phyloP scores from a whole-genome alignment of 2,113 vertebrate species.

The Dicentrarchus labrax region DNA sequence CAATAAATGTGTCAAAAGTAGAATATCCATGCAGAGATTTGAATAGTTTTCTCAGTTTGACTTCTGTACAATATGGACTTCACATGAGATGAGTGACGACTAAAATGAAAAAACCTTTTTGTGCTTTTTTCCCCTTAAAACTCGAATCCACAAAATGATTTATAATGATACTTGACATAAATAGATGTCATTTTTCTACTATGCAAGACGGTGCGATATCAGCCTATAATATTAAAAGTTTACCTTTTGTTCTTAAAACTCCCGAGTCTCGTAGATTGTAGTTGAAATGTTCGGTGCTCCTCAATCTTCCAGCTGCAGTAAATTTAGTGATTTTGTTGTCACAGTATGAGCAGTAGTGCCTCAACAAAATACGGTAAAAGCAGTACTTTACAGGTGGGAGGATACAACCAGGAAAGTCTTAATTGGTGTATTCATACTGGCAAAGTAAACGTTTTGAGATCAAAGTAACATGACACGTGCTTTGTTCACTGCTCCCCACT shows the following conservation, averaged over 20 bases:
- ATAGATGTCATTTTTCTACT: background rate
- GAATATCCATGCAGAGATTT: background rate
- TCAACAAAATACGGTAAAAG: background rate
- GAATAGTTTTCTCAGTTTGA: background rate
- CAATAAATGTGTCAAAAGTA: background rate
- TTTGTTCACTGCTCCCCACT: constrained; percentile 1
- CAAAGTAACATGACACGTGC: background rate
- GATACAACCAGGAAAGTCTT: background rate
- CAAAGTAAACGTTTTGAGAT: constrained; percentile 2
- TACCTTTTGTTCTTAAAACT: background rate
- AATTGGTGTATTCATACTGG: background rate
- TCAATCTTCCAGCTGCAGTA: background rate
- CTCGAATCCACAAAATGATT: background rate
- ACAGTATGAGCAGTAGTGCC: background rate
- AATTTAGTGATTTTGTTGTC: background rate
- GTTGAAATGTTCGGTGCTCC: no score
- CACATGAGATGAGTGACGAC: background rate
- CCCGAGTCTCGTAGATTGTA: no score
- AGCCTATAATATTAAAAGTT: background rate
- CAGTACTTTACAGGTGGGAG: background rate
- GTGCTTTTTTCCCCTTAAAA: background rate
- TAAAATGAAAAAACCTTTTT: background rate
- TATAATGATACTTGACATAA: background rate
- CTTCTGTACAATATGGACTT: background rate
- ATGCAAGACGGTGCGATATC: background rate